Percentiles rank a stretch among this genome's conserved stretches.
phyloP scores from a whole-genome alignment of 2,797 vertebrate genomes.

The Paguma larvata region DNA sequence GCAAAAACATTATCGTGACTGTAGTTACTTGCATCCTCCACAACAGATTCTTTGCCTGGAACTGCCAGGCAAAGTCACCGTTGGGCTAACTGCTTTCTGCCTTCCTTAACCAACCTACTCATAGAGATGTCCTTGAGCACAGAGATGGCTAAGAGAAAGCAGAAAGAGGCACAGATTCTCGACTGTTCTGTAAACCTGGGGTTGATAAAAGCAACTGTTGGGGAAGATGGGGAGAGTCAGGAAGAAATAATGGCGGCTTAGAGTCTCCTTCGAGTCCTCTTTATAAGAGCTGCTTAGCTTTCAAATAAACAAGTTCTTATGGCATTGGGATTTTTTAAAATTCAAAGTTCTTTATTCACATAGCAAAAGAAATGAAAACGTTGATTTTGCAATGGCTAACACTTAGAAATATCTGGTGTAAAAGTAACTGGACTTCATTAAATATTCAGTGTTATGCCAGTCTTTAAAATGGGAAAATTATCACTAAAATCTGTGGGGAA shows the following conservation, averaged over 20 bases:
- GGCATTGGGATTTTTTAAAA: slow-evolving; percentile 7
- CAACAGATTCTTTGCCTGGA: background rate
- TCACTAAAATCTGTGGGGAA: background rate
- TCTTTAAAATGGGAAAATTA: background rate
- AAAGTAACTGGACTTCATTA: background rate
- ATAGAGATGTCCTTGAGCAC: background rate
- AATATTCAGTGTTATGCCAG: background rate
- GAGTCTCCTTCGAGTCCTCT: background rate
- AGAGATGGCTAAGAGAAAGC: background rate
- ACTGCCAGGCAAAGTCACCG: background rate
- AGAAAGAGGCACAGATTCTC: background rate
- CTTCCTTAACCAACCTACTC: background rate
- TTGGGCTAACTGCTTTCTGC: background rate
- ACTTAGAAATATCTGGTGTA: background rate
- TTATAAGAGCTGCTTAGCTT: background rate
- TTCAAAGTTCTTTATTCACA: background rate
- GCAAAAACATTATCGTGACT: background rate
- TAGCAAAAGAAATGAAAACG: background rate
- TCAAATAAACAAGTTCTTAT: slow-evolving; percentile 12
- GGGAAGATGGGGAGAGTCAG: background rate
- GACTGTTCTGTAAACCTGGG: background rate
- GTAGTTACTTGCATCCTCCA: background rate
- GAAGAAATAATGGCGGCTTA: background rate
- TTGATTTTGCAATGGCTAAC: background rate
- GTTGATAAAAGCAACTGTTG: background rate